These are phyloP conservation scores for Myotis lucifugus DNA, from an alignment of 2,113 vertebrate species.

Conservation along the genomic window DNA sequence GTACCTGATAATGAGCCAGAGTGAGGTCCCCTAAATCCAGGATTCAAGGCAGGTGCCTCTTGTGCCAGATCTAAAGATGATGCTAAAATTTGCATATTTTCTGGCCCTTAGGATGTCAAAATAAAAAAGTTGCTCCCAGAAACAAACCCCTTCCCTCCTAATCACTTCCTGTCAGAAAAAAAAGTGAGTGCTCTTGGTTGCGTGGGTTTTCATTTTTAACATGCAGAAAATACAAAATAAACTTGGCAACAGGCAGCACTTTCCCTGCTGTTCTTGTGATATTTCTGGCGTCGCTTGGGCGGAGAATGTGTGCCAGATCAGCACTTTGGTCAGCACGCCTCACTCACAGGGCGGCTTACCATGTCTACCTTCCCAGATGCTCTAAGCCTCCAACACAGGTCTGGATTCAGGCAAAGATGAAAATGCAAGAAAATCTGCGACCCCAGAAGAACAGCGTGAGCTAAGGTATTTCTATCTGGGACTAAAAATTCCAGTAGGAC, in stretches of 20 bases:
- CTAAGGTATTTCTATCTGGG: neutral
- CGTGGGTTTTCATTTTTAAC: conserved; percentile 65
- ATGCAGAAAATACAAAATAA: conserved; percentile 68
- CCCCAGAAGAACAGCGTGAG: neutral
- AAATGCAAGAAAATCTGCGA: neutral
- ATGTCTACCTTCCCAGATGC: neutral
- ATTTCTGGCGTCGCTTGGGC: conserved; percentile 43
- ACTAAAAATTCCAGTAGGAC: neutral
- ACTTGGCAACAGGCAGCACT: conserved; percentile 57
- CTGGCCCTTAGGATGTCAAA: neutral
- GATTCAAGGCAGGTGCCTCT: neutral
- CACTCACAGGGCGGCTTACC: neutral
- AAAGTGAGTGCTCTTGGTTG: neutral
- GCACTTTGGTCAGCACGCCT: neutral
- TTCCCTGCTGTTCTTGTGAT: conserved; percentile 63
- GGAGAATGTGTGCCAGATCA: neutral
- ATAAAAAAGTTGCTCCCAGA: neutral
- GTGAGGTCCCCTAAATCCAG: neutral
- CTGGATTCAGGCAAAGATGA: neutral
- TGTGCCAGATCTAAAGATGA: neutral
- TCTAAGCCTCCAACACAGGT: neutral
- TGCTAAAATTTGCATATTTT: neutral
- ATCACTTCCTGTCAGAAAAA: conserved; percentile 63
- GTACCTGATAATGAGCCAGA: neutral
- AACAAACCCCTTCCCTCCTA: conserved; percentile 31